Percentiles rank a stretch among this genome's conserved stretches.
Conservation (phyloP, 92 coral and sea anemone genomes). For the Phenganax marumi region DNA sequence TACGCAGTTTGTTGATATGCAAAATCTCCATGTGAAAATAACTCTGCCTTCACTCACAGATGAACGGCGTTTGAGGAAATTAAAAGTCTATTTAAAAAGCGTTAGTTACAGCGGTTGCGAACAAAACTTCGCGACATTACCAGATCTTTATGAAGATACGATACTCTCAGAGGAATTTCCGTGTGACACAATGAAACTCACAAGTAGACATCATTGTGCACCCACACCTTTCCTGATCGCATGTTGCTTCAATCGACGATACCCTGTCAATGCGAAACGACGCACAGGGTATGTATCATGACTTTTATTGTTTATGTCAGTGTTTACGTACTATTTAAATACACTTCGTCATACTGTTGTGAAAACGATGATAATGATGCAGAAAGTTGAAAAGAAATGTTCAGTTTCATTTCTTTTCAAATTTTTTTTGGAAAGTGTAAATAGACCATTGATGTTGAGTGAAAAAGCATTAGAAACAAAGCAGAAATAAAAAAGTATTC, state of each 20-base stretch:
- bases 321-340: constrained; percentile 18
- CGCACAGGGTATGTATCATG: constrained; percentile 14
- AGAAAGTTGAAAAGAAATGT: neutral
- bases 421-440: neutral
- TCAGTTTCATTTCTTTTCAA: neutral
- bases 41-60: constrained; percentile 46
- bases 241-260: constrained; percentile 82
- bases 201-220: constrained; percentile 71
- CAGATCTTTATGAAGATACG: constrained; percentile 71
- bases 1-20: neutral
- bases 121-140: constrained; percentile 67
- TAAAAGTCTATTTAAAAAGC: constrained; percentile 86
- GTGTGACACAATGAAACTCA: constrained; percentile 62
- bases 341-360: neutral
- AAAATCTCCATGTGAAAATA: neutral
- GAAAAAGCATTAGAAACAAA: no score
- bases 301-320: no score
- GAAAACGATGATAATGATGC: constrained; percentile 14
- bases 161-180: constrained; percentile 78
- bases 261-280: constrained; percentile 12
- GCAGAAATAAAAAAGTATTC: no score
- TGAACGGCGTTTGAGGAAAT: constrained; percentile 84
- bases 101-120: constrained; percentile 90
- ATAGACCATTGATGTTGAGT: no score
- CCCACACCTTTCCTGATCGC: constrained; percentile 91